These are phyloP conservation scores for Hylaeus anthracinus DNA, from an alignment of 1,140 invertebrate species.

Conservation along the genomic window DNA sequence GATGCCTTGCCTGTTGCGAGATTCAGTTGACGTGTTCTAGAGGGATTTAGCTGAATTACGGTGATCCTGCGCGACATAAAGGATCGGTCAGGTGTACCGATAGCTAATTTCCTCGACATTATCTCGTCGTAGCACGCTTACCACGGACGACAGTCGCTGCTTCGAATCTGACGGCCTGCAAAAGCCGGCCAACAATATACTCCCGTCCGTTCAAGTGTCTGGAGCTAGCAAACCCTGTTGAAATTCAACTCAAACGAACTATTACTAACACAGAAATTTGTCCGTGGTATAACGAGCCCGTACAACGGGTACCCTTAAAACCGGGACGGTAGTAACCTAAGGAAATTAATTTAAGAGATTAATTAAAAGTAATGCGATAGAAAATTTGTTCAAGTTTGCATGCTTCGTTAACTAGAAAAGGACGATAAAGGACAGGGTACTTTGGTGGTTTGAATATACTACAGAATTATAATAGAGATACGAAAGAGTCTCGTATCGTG, in stretches of 20 bases:
- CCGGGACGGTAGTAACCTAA: too few species aligned
- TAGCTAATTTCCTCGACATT: constrained; percentile 57
- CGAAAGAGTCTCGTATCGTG: background rate
- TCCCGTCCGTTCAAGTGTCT: background rate
- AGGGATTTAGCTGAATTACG: constrained; percentile 46
- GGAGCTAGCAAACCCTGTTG: background rate
- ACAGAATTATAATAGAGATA: too few species aligned
- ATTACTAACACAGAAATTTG: background rate
- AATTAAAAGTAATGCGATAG: too few species aligned
- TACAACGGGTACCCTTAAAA: too few species aligned
- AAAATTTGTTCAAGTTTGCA: too few species aligned
- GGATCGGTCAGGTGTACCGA: constrained; percentile 55
- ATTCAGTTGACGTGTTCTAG: constrained; percentile 30
- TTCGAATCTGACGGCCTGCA: constrained; percentile 17
- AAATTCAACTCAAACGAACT: background rate
- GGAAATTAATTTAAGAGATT: too few species aligned
- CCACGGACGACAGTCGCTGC: constrained; percentile 13
- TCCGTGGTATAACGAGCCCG: background rate
- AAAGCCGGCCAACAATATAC: constrained; percentile 1
- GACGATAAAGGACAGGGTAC: too few species aligned
- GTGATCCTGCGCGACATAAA: constrained; percentile 35
- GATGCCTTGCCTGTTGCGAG: constrained; percentile 22
- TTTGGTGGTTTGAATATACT: too few species aligned
- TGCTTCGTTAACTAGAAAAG: too few species aligned
- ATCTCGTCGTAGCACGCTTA: constrained; percentile 52